These are phyloP conservation scores for Hypsopygia costalis DNA, from an alignment of 2,888 invertebrate genomes.

Conservation along the genomic window DNA sequence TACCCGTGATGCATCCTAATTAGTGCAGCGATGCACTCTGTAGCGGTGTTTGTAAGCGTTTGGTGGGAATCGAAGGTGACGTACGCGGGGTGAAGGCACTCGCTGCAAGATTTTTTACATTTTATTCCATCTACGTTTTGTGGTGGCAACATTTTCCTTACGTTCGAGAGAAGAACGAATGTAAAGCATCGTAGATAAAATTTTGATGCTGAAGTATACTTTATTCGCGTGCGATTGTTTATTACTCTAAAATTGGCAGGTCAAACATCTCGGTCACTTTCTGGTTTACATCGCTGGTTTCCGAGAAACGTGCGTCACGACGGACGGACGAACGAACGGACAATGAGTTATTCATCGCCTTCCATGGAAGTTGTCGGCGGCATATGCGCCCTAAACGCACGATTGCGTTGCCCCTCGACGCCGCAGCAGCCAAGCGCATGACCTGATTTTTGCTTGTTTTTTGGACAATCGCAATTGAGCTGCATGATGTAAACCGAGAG, in stretches of 20 bases:
- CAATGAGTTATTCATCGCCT: conserved; percentile 80
- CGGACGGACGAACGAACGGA: conserved; percentile 69
- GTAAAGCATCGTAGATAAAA: conserved; percentile 4
- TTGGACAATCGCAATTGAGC: conserved; percentile 28
- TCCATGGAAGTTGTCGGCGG: conserved; percentile 72
- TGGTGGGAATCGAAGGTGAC: conserved; percentile 57
- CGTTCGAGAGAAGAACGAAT: not conserved
- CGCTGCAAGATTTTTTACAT: conserved; percentile 17
- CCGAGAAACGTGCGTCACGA: conserved; percentile 74
- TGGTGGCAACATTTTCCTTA: not conserved
- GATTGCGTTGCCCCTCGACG: conserved; percentile 54
- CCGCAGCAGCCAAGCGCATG: conserved; percentile 47
- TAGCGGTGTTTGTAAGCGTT: conserved; percentile 31
- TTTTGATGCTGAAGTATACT: too few relatives aligned
- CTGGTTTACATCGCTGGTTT: conserved; percentile 56
- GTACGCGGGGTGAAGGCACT: conserved; percentile 38
- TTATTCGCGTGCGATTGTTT: conserved; percentile 1
- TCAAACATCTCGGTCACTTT: conserved; percentile 70
- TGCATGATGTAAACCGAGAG: conserved; percentile 12
- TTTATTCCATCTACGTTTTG: not conserved
- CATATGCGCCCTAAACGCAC: conserved; percentile 72
- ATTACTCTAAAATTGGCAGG: conserved; percentile 43
- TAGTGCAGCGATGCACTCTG: conserved; percentile 60
- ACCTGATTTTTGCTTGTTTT: conserved; percentile 57
- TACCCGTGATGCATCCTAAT: conserved; percentile 66